Conservation (phyloP, 2,888 invertebrate species). For the Timema podura region DNA sequence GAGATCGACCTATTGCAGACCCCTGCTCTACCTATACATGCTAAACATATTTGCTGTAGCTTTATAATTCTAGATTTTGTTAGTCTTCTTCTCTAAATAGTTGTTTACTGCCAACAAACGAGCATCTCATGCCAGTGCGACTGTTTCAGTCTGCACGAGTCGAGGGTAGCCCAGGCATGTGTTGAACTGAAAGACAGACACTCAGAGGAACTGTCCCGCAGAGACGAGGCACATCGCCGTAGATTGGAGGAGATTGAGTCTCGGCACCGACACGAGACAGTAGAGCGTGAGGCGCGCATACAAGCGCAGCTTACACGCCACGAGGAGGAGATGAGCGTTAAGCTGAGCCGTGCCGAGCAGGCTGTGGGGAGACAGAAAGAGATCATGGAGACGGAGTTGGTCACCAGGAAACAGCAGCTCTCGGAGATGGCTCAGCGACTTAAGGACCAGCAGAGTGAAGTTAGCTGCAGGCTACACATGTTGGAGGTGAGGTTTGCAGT, state of each 20-base stretch:
- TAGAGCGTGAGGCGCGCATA: neutral
- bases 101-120: no score
- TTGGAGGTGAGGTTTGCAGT: neutral
- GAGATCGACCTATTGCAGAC: no score
- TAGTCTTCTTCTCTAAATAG: no score
- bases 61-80: no score
- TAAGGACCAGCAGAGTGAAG: conserved; percentile 5
- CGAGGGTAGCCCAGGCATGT: neutral
- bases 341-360: neutral
- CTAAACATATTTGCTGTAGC: no score
- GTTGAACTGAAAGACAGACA: neutral
- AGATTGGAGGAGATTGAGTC: neutral
- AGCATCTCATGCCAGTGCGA: neutral
- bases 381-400: neutral
- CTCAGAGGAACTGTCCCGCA: neutral
- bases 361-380: neutral
- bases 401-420: neutral
- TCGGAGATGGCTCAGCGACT: neutral
- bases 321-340: neutral
- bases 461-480: neutral
- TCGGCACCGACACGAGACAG: neutral
- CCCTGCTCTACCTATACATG: no score
- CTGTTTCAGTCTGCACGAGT: neutral
- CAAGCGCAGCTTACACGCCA: conserved; percentile 1
- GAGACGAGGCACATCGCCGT: neutral